These are phyloP conservation scores for Phoxinus dragarum DNA, from an alignment of 2,797 vertebrate species.

Conservation along the genomic window DNA sequence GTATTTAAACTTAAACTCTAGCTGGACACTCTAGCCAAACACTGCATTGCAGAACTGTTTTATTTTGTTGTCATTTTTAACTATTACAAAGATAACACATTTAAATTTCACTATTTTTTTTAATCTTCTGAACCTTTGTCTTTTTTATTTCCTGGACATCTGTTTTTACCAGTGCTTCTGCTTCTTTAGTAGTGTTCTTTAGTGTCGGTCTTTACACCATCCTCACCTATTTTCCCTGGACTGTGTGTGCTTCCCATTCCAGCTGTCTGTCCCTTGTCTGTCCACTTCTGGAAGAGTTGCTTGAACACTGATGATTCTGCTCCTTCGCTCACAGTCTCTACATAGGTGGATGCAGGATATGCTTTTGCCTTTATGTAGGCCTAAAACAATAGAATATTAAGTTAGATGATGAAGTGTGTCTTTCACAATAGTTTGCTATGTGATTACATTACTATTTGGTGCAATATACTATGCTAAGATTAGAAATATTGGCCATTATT, in stretches of 20 bases:
- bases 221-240: slow-evolving; percentile 83
- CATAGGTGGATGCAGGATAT: slow-evolving; percentile 78
- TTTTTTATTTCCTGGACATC: background rate
- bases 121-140: background rate
- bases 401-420: background rate
- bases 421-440: background rate
- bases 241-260: slow-evolving; percentile 80
- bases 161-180: background rate
- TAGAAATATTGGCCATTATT: background rate
- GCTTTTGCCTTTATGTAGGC: slow-evolving; percentile 87
- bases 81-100: background rate
- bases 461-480: background rate
- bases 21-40: background rate
- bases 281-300: slow-evolving; percentile 90
- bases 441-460: background rate
- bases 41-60: background rate
- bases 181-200: background rate
- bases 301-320: slow-evolving; percentile 84
- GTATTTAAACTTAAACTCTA: background rate
- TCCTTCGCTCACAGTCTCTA: slow-evolving; percentile 85
- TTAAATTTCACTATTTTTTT: background rate
- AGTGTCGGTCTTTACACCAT: background rate
- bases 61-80: too few relatives aligned
- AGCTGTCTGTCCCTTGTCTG: slow-evolving; percentile 70
- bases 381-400: slow-evolving; percentile 61